Conservation (phyloP, 2,888 invertebrate genomes). For the Parnassius mnemosyne region DNA sequence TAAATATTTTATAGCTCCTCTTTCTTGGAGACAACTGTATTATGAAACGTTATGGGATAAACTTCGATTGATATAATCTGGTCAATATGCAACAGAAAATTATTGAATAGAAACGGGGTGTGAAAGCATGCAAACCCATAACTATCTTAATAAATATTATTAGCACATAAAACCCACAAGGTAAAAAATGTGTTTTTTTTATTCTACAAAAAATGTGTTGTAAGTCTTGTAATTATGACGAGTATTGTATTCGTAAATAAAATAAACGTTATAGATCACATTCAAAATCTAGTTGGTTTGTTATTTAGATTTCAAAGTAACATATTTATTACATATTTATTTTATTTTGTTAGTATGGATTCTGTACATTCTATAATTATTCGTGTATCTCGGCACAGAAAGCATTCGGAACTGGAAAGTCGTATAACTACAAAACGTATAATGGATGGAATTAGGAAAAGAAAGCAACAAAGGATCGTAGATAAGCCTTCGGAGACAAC, state of each 20-base stretch:
- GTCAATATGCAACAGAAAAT: too few relatives aligned
- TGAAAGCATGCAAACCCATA: too few relatives aligned
- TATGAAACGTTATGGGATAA: too few relatives aligned
- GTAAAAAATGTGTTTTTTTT: too few relatives aligned
- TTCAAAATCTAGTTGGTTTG: slow-evolving; percentile 42
- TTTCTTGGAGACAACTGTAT: too few relatives aligned
- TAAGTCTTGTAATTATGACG: not conserved
- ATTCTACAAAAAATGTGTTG: too few relatives aligned
- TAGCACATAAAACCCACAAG: too few relatives aligned
- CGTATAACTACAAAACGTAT: slow-evolving; percentile 2
- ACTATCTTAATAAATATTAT: too few relatives aligned
- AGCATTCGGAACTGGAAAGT: slow-evolving; percentile 26
- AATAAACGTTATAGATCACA: not conserved
- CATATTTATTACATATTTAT: slow-evolving; percentile 11
- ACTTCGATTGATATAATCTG: too few relatives aligned
- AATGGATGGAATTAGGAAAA: not conserved
- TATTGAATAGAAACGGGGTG: too few relatives aligned
- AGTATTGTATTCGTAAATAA: not conserved
- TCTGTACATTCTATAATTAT: slow-evolving; percentile 42
- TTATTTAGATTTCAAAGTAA: slow-evolving; percentile 15
- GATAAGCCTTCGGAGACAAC: slow-evolving; percentile 35
- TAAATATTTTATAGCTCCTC: too few relatives aligned
- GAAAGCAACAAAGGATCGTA: slow-evolving; percentile 20
- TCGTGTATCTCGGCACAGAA: slow-evolving; percentile 42
- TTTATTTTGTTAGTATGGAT: slow-evolving; percentile 34